phyloP scores from a whole-genome alignment of 53 echinoderm and acorn worm species.

The Holothuria scabra region DNA sequence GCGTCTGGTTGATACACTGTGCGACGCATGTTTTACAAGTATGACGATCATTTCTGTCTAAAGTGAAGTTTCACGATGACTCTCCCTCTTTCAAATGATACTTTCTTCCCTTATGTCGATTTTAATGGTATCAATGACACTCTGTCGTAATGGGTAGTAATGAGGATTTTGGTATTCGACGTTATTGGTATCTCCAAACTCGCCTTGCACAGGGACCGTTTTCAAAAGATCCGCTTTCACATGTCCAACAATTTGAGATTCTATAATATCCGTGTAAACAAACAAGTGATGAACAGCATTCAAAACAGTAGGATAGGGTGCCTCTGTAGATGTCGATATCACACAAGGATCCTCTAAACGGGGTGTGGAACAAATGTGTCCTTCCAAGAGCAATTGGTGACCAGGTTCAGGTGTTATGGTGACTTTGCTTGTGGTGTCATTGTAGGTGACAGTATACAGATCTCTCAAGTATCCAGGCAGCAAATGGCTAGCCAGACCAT shows the following conservation, averaged over 20 bases:
- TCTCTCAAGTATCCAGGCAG: no score
- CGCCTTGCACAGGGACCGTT: conserved; percentile 47
- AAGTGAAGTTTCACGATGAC: conserved; percentile 74
- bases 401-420: no score
- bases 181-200: no score
- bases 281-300: no score
- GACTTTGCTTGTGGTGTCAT: no score
- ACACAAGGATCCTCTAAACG: conserved; percentile 7
- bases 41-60: no score
- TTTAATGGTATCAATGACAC: conserved; percentile 56
- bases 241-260: conserved; percentile 53
- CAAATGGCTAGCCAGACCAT: no score
- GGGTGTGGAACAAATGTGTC: no score
- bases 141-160: conserved; percentile 54
- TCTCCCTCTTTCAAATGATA: conserved; percentile 63
- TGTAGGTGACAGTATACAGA: no score
- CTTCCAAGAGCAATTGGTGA: no score
- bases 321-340: not conserved
- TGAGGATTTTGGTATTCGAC: conserved; percentile 56
- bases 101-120: conserved; percentile 47
- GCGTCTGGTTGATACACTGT: not conserved
- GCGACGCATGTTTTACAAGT: not conserved
- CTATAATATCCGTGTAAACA: no score
- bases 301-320: no score
- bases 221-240: conserved; percentile 55